Conservation (phyloP, 2,797 vertebrate genomes). For the Sebastes kiyomatsui region DNA sequence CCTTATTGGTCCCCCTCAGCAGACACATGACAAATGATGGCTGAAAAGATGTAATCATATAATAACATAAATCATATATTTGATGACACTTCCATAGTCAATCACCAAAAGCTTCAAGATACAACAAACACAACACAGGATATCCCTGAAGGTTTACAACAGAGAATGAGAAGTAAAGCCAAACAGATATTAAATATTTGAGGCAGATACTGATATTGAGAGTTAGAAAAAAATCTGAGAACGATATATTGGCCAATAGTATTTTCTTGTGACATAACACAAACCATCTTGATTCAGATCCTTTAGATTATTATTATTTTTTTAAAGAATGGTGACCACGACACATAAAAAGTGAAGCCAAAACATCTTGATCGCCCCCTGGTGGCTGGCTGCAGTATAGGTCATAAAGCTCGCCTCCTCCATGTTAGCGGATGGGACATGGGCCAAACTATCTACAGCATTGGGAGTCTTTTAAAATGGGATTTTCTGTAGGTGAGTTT, state of each 20-base stretch:
- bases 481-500: neutral
- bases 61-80: neutral
- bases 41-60: slow-evolving; percentile 26
- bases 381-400: too few species aligned
- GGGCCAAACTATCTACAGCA: neutral
- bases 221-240: neutral
- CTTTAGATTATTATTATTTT: too few species aligned
- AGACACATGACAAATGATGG: slow-evolving; percentile 63
- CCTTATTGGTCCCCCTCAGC: slow-evolving; percentile 81
- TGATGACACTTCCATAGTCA: neutral
- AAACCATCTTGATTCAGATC: too few species aligned
- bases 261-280: neutral
- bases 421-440: too few species aligned
- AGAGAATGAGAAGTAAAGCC: neutral
- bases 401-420: too few species aligned
- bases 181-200: neutral
- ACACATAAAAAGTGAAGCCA: too few species aligned
- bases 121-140: neutral
- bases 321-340: neutral
- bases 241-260: neutral
- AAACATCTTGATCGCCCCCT: rapidly evolving
- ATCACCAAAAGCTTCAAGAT: neutral
- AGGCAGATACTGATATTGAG: neutral
- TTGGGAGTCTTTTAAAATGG: neutral
- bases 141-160: neutral